phyloP scores from a whole-genome alignment of 2,113 vertebrate genomes.

The Dasyprocta punctata region DNA sequence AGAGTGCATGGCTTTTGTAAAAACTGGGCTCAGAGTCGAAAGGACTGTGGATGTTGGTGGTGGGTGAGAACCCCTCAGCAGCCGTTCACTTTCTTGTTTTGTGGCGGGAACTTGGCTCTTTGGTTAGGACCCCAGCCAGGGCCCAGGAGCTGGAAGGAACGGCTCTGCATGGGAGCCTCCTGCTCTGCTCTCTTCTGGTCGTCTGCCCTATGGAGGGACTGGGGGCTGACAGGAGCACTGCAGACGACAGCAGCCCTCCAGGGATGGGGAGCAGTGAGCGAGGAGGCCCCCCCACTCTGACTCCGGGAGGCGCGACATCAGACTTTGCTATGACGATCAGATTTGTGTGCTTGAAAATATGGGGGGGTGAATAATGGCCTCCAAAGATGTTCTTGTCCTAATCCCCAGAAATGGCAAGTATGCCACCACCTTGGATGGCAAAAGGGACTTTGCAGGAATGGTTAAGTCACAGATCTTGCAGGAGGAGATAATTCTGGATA shows the following conservation, averaged over 20 bases:
- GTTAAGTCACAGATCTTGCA: not conserved
- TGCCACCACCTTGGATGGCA: not conserved
- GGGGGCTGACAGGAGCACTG: too few relatives aligned
- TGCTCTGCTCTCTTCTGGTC: not conserved
- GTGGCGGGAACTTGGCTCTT: too few relatives aligned
- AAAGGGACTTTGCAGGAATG: not conserved
- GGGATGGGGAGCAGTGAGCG: not conserved
- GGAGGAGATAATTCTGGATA: not conserved
- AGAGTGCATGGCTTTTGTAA: too few relatives aligned
- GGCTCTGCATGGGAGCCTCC: not conserved
- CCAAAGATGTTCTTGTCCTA: not conserved
- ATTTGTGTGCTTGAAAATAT: fast-evolving
- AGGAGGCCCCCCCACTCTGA: not conserved
- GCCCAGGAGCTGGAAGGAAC: not conserved
- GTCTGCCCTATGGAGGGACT: not conserved
- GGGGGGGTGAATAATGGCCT: not conserved
- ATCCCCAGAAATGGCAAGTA: not conserved
- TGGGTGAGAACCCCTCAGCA: too few relatives aligned
- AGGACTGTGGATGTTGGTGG: too few relatives aligned
- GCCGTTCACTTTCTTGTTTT: too few relatives aligned
- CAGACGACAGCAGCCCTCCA: too few relatives aligned
- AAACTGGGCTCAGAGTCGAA: too few relatives aligned
- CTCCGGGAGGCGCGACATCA: not conserved
- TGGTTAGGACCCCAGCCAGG: too few relatives aligned
- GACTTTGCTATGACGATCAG: not conserved